These are phyloP conservation scores for Leptothorax acervorum DNA, from an alignment of 2,888 invertebrate genomes.

Conservation along the genomic window DNA sequence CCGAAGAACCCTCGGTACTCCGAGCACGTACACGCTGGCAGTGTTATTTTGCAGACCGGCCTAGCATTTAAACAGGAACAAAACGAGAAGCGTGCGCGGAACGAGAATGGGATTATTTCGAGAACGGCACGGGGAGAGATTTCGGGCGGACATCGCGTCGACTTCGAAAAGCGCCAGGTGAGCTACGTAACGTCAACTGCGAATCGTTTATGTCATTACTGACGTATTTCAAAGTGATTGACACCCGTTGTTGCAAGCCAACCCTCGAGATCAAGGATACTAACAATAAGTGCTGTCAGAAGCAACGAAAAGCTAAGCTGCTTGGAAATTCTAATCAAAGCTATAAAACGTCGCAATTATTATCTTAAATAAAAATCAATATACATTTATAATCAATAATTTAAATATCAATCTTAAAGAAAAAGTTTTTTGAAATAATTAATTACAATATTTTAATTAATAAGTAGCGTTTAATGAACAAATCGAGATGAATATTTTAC, in stretches of 20 bases:
- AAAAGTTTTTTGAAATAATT: background rate
- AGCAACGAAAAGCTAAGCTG: background rate
- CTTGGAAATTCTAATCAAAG: background rate
- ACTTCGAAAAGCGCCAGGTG: slow-evolving; percentile 51
- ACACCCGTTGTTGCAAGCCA: slow-evolving; percentile 17
- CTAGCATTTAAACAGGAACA: slow-evolving; percentile 71
- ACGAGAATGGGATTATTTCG: slow-evolving; percentile 74
- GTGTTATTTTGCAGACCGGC: slow-evolving; percentile 69
- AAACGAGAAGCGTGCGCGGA: slow-evolving; percentile 64
- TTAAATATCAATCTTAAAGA: background rate
- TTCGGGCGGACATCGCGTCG: slow-evolving; percentile 34
- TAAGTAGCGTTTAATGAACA: background rate
- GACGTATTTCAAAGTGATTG: slow-evolving; percentile 40
- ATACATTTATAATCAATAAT: background rate
- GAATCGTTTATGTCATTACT: slow-evolving; percentile 20
- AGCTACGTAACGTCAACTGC: slow-evolving; percentile 25
- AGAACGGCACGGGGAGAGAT: slow-evolving; percentile 62
- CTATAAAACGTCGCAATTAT: background rate
- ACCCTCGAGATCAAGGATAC: slow-evolving; percentile 8
- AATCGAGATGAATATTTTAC: background rate
- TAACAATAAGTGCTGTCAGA: background rate
- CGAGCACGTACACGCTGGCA: slow-evolving; percentile 63
- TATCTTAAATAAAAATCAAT: background rate
- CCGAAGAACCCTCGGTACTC: slow-evolving; percentile 56
- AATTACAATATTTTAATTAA: slow-evolving; percentile 8